Conservation (phyloP, 2,888 invertebrate genomes). For the Priocnemis perturbator region DNA sequence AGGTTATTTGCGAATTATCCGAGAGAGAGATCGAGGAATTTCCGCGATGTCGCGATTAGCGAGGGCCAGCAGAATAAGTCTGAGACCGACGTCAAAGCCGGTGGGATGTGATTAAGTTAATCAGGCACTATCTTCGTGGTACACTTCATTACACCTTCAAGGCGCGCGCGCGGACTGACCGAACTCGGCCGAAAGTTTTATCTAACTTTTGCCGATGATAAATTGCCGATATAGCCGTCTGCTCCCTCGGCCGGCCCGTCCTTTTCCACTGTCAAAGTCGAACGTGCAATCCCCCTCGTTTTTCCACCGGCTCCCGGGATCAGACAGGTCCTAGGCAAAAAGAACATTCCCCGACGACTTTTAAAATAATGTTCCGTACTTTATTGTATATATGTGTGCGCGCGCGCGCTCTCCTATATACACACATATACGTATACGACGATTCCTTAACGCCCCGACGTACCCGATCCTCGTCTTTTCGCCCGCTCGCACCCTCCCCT, state of each 20-base stretch:
- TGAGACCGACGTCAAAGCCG: conserved; percentile 53
- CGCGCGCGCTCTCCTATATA: too few species aligned
- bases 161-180: conserved; percentile 32
- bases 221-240: conserved; percentile 48
- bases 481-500: neutral
- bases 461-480: too few species aligned
- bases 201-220: conserved; percentile 60
- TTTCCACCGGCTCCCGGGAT: conserved; percentile 8
- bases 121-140: conserved; percentile 63
- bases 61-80: neutral
- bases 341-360: conserved; percentile 1
- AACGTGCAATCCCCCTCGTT: conserved; percentile 25
- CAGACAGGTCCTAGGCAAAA: neutral
- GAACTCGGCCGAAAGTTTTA: conserved; percentile 50
- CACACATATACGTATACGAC: too few species aligned
- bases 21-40: conserved; percentile 31
- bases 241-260: conserved; percentile 23
- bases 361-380: neutral
- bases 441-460: neutral
- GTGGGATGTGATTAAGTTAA: conserved; percentile 66
- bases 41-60: conserved; percentile 22
- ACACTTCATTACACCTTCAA: conserved; percentile 62
- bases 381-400: too few species aligned
- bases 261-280: conserved; percentile 25
- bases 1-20: conserved; percentile 25